Conservation (phyloP, 2,888 invertebrate genomes). For the Onchidella celtica region DNA sequence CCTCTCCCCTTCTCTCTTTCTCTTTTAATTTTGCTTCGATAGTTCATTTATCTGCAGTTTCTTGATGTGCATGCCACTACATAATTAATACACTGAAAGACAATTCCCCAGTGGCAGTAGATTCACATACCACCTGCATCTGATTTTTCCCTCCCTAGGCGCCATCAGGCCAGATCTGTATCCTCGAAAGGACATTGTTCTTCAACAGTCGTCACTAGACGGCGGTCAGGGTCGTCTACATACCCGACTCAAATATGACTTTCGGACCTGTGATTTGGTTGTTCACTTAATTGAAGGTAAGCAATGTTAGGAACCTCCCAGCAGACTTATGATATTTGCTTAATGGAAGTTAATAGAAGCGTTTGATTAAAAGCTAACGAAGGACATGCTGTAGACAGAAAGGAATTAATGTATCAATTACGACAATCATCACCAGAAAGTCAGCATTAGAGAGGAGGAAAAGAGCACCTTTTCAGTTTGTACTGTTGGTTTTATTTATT, state of each 20-base stretch:
- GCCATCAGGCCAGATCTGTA: conserved; percentile 93
- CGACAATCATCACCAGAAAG: too few relatives aligned
- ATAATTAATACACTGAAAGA: too few relatives aligned
- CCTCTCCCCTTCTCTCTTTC: conserved; percentile 29
- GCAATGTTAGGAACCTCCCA: too few relatives aligned
- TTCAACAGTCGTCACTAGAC: conserved; percentile 84
- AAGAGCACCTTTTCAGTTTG: too few relatives aligned
- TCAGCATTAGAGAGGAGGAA: too few relatives aligned
- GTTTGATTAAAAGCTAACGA: too few relatives aligned
- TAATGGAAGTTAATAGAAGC: too few relatives aligned
- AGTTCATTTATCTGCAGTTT: not conserved
- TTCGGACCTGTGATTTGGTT: conserved; percentile 92
- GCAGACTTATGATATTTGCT: too few relatives aligned
- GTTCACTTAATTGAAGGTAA: conserved; percentile 95
- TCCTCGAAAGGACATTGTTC: conserved; percentile 81
- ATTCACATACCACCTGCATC: conserved; percentile 5
- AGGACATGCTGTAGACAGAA: too few relatives aligned
- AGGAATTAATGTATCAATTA: too few relatives aligned
- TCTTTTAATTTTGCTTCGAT: conserved; percentile 1
- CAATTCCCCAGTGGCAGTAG: too few relatives aligned
- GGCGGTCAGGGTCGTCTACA: conserved; percentile 89
- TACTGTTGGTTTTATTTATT: too few relatives aligned
- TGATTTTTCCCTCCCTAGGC: conserved; percentile 80
- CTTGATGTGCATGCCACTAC: not conserved
- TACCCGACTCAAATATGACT: conserved; percentile 92